A percentile compares a stretch with the other conserved stretches of the same genome.
These are phyloP conservation scores for Escarpia spicata DNA, from an alignment of 2,888 invertebrate genomes.

Conservation along the genomic window DNA sequence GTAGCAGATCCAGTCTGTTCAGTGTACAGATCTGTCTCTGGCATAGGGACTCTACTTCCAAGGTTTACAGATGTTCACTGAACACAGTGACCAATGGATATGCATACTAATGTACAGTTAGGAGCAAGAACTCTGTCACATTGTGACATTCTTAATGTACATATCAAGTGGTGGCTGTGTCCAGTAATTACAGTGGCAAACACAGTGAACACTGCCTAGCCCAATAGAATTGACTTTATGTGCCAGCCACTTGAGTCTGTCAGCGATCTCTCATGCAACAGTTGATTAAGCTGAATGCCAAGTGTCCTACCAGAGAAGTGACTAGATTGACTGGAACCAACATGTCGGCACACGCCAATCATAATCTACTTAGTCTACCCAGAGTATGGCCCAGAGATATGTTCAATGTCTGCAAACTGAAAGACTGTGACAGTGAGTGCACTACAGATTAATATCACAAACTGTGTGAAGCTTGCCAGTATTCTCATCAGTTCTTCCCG, in stretches of 20 bases:
- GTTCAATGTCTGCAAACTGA: not conserved
- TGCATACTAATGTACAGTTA: too few species aligned
- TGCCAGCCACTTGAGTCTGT: not conserved
- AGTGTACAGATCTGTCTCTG: not conserved
- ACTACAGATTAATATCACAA: not conserved
- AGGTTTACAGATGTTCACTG: not conserved
- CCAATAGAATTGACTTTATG: not conserved
- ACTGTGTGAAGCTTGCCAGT: not conserved
- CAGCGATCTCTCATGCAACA: not conserved
- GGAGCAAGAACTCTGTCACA: too few species aligned
- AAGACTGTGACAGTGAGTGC: not conserved
- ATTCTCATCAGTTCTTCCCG: too few species aligned
- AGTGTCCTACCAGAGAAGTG: not conserved
- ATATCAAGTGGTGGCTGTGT: not conserved
- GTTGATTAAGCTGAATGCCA: not conserved
- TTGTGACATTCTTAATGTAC: too few species aligned
- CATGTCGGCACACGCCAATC: not conserved
- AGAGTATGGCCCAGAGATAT: not conserved
- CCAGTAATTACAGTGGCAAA: not conserved
- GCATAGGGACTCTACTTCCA: not conserved
- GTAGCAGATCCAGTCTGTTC: too few species aligned
- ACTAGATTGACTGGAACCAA: not conserved
- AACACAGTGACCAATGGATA: not conserved
- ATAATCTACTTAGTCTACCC: not conserved
- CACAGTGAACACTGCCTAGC: not conserved